Percentiles rank a stretch among this genome's conserved stretches.
These are phyloP conservation scores for Carassius carassius DNA, from an alignment of 2,113 vertebrate genomes.

Conservation along the genomic window DNA sequence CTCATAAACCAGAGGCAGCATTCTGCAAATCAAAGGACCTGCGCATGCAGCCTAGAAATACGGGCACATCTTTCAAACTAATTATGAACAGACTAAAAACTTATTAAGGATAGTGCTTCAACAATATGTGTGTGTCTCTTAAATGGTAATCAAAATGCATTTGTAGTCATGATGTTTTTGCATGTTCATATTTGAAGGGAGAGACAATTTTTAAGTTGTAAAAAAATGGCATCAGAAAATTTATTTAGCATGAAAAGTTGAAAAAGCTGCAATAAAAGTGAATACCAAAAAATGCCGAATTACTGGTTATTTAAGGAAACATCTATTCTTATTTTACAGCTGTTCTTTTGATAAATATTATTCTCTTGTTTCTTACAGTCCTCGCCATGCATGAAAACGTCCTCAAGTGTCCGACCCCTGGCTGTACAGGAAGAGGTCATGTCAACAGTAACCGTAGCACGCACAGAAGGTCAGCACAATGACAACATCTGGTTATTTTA, in stretches of 20 bases:
- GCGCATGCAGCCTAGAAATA: conserved; percentile 75
- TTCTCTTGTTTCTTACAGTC: conserved; percentile 72
- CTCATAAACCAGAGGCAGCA: conserved; percentile 75
- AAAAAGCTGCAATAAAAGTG: not conserved
- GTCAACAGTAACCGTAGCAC: conserved; percentile 99
- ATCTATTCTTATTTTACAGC: not conserved
- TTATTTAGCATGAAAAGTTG: not conserved
- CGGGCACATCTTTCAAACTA: conserved; percentile 76
- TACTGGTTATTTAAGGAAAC: not conserved
- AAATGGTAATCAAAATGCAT: conserved; percentile 48
- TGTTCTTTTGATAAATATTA: too few relatives aligned
- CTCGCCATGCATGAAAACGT: conserved; percentile 99
- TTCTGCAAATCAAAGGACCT: conserved; percentile 79
- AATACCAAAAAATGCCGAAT: not conserved
- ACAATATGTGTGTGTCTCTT: conserved; percentile 67
- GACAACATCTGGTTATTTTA: not conserved
- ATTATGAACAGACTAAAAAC: conserved; percentile 75
- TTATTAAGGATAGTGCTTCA: conserved; percentile 77
- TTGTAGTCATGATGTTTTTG: conserved; percentile 44
- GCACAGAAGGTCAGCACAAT: conserved; percentile 84
- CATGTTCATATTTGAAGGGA: conserved; percentile 46
- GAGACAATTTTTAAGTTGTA: not conserved
- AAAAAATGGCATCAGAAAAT: not conserved
- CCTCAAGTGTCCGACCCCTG: conserved; percentile 97
- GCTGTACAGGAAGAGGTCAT: conserved; percentile 97